Evolutionary conservation across 1,140 invertebrate genomes (phyloP).

Genomic region (Orius insidiosus): DNA sequence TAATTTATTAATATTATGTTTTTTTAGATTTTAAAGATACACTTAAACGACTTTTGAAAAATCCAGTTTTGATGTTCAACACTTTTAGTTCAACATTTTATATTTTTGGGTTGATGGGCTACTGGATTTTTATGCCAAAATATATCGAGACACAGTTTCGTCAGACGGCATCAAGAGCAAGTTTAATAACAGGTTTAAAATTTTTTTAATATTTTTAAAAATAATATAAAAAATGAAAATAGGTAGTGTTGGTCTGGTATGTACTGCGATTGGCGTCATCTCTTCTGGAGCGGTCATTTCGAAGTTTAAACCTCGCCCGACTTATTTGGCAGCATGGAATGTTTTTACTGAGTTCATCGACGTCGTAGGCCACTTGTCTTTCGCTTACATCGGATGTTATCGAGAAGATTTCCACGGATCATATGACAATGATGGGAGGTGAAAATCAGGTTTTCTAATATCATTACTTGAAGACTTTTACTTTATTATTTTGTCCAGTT

Average conservation of each 20-base stretch:
- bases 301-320: conserved; percentile 45
- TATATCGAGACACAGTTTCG: conserved; percentile 21
- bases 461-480: too few relatives aligned
- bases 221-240: neutral
- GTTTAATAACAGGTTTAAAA: conserved; percentile 19
- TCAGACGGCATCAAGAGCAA: conserved; percentile 18
- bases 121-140: conserved; percentile 22
- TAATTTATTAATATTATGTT: neutral
- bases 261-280: conserved; percentile 49
- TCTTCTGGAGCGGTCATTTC: conserved; percentile 49
- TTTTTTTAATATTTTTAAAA: too few relatives aligned
- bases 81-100: conserved; percentile 17
- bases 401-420: conserved; percentile 35
- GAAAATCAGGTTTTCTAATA: conserved; percentile 25
- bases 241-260: conserved; percentile 48
- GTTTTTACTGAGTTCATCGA: conserved; percentile 46
- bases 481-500: conserved; percentile 19
- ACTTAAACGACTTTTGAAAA: conserved; percentile 16
- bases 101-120: conserved; percentile 18
- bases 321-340: conserved; percentile 53
- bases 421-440: conserved; percentile 23
- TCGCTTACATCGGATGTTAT: conserved; percentile 50
- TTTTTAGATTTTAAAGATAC: conserved; percentile 19
- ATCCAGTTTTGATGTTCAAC: conserved; percentile 18
- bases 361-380: conserved; percentile 41